phyloP scores from a whole-genome alignment of 2,888 invertebrate genomes.

The Lagria hirta region DNA sequence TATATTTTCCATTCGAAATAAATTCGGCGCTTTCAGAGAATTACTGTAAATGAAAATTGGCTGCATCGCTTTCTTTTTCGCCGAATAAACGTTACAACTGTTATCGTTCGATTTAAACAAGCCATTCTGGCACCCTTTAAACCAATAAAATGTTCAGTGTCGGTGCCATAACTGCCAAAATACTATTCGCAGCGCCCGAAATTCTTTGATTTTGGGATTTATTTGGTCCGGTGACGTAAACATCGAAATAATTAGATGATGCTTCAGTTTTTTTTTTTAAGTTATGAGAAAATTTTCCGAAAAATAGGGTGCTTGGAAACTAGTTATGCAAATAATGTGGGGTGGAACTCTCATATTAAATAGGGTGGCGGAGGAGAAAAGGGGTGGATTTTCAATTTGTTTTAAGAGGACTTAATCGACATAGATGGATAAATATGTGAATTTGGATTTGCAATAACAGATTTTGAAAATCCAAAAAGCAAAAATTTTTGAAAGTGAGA shows the following conservation, averaged over 20 bases:
- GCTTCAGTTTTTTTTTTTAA: background rate
- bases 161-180: slow-evolving; percentile 15
- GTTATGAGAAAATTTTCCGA: no score
- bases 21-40: no score
- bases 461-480: no score
- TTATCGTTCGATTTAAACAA: slow-evolving; percentile 18
- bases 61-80: slow-evolving; percentile 10
- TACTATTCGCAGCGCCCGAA: slow-evolving; percentile 6
- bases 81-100: slow-evolving; percentile 16
- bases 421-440: no score
- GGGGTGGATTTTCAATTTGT: slow-evolving; percentile 23
- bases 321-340: slow-evolving; percentile 33
- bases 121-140: slow-evolving; percentile 15
- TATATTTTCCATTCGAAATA: no score
- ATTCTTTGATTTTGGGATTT: slow-evolving; percentile 9
- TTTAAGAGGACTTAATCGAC: no score
- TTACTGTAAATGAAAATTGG: slow-evolving; percentile 14
- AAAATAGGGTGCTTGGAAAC: slow-evolving; percentile 33
- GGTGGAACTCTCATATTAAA: slow-evolving; percentile 6
- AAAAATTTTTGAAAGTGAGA: no score
- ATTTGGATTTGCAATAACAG: no score
- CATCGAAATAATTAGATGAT: slow-evolving; percentile 1
- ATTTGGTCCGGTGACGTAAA: slow-evolving; percentile 3
- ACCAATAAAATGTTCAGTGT: slow-evolving; percentile 12
- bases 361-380: slow-evolving; percentile 14